Evolutionary conservation across 1,140 invertebrate genomes (phyloP).

Genomic region (Geopemphigus sp.): DNA sequence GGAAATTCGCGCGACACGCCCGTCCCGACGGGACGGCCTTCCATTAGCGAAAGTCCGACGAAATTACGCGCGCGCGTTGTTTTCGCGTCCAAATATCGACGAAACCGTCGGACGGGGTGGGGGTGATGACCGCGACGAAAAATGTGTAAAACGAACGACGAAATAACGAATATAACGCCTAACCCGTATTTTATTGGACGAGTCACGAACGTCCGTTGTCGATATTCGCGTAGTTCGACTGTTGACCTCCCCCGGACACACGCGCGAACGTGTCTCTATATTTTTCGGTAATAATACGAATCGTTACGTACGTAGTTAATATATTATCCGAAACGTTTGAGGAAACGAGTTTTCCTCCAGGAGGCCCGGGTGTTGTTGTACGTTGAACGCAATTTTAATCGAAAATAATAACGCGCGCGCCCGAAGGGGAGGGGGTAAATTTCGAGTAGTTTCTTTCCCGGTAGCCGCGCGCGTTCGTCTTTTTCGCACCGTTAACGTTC

Average conservation of each 20-base stretch:
- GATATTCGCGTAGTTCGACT: not conserved
- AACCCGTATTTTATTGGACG: slow-evolving; percentile 7
- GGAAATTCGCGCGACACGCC: not conserved
- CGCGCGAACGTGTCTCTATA: not conserved
- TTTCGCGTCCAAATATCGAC: not conserved
- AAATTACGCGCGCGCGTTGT: not conserved
- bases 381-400: too few species aligned
- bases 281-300: not conserved
- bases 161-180: not conserved
- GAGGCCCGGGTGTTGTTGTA: too few species aligned
- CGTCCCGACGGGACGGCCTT: not conserved
- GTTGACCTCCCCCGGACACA: too few species aligned
- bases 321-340: too few species aligned
- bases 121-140: too few species aligned
- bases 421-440: too few species aligned
- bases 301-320: too few species aligned
- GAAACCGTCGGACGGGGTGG: not conserved
- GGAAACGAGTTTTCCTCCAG: too few species aligned
- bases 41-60: not conserved
- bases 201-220: slow-evolving; percentile 15
- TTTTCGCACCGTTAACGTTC: too few species aligned
- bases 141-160: not conserved
- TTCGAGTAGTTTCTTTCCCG: too few species aligned
- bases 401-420: too few species aligned
- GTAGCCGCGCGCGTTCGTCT: too few species aligned